Base-by-base conservation (phyloP, 2,797 vertebrate genomes). In the Trachops cirrhosus region DNA sequence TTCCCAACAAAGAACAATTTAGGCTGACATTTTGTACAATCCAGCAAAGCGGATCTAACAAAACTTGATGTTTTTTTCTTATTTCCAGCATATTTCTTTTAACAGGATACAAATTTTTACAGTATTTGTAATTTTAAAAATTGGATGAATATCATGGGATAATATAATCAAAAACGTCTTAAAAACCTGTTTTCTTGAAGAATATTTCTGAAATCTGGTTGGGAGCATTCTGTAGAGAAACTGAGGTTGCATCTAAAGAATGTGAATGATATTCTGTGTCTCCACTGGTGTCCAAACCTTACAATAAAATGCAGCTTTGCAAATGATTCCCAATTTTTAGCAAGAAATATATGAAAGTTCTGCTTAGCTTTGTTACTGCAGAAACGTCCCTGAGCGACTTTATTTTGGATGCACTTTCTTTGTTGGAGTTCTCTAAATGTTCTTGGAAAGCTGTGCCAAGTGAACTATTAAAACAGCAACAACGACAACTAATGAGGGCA, bases 401-500 rank as follows among this genome's bases (percentile, higher is more conserved):
- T 37, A 86, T 87, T 84, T 64, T 94, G 32, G 5, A 80, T n/a
- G 16, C 0, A 24, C 1, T 86, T 83, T 79, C 77, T 88, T 94
- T 86, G 26, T 86, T 94, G 71, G 34, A 44, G 9, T 95, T 96
- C 54, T 85, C 74, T 26, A 96, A 95, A 92, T 19, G 12, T 6
- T 37, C 44, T 75, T 97, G 46, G 8, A 52, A 86, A 94, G 24
- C 4, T 64, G 21, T 88, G 82, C 22, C 16, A 75, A 37, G 12
- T 54, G 79, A 95, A 80, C 44, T 34, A 83, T 71, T 37, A 46
- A 62, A 15, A 6, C 50, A 94, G 86, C 26, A 67, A 7, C 14
- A 64, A 32, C 29, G 37, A 87, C n/a, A 91, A 22, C 44, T 85
- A 96, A 96, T 34, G 9, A 89, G 41, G 46, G 32, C 26, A 77